Base-by-base conservation (phyloP, 2,888 invertebrate genomes). In the Pegoplata infirma region DNA sequence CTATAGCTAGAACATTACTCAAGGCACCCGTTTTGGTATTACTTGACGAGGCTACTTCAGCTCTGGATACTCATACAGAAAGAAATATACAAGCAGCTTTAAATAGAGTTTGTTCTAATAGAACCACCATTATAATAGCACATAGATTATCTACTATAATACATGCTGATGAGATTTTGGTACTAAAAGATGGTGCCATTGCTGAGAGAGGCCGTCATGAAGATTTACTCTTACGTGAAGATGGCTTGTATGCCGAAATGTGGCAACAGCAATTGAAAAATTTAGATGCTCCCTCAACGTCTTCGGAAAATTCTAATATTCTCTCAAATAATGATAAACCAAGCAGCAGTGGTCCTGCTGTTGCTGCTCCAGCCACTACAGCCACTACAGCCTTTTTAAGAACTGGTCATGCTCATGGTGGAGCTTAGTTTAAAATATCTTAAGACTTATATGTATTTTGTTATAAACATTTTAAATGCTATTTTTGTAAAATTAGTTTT, bases 21-120 rank as follows among this genome's bases (percentile, higher is more conserved):
- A 99, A 99, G 89, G 92, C 96, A 3, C 98, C 98, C 0, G 92
- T 93, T 40, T 94, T 98, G 77, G 96, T 99, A 8, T 90, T 99
- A 3, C 90, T 99, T 7, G 99, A 99, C 88, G 99, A 99, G 90
- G 98, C 97, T 1, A 97, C 97, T 0, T 98, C 97, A 66, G 98
- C 98, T 0, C 91, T 99, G 36, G 98, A 99, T 87, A 98, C 98
- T 0, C 94, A 97, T 85, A 98, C 98, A 0, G 99, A 99, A 88
- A 92, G 98, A 94, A 96, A 97, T 85, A 98, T 99, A 82, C 92
- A 98, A 67, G 93, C 94, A 84, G 97, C 98, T 0, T 90, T 99
- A 40, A 91, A 93, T 59, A 93, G 94, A 80, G 97, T 98, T 0
- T 97, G 97, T 0, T 91, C 94, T 14, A 96, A 97, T 88, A 93